These are phyloP conservation scores for Microctenopoma steveboyesi DNA, from an alignment of 2,797 vertebrate genomes.

Conservation along the genomic window DNA sequence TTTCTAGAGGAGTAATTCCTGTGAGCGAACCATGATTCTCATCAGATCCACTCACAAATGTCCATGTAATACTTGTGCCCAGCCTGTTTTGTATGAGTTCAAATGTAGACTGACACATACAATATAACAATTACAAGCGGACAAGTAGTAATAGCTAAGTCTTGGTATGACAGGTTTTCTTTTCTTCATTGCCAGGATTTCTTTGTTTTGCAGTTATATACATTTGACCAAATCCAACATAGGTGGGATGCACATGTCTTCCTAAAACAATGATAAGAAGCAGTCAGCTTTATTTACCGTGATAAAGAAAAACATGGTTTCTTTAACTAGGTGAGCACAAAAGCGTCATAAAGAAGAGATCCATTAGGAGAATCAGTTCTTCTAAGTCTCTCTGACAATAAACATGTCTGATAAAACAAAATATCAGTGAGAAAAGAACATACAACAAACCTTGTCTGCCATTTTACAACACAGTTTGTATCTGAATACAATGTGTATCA, in stretches of 20 bases:
- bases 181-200: constrained; percentile 48
- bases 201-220: constrained; percentile 37
- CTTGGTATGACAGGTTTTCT: constrained; percentile 46
- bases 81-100: constrained; percentile 47
- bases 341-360: constrained; percentile 45
- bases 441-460: constrained; percentile 37
- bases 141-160: constrained; percentile 53
- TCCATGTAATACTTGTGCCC: constrained; percentile 52
- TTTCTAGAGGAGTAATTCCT: constrained; percentile 6
- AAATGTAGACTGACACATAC: constrained; percentile 38
- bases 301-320: constrained; percentile 75
- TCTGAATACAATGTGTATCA: constrained; percentile 62
- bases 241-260: constrained; percentile 59
- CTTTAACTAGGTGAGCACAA: constrained; percentile 65
- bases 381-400: too few relatives aligned
- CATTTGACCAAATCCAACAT: constrained; percentile 60
- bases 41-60: constrained; percentile 42
- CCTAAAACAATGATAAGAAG: constrained; percentile 79
- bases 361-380: constrained; percentile 10
- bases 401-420: too few relatives aligned
- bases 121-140: constrained; percentile 36
- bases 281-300: constrained; percentile 75
- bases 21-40: constrained; percentile 22
- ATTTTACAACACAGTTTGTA: constrained; percentile 37
- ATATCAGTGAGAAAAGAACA: constrained; percentile 3